Evolutionary conservation across 2,888 invertebrate genomes (phyloP).

Genomic region (Nomada ferruginata): DNA sequence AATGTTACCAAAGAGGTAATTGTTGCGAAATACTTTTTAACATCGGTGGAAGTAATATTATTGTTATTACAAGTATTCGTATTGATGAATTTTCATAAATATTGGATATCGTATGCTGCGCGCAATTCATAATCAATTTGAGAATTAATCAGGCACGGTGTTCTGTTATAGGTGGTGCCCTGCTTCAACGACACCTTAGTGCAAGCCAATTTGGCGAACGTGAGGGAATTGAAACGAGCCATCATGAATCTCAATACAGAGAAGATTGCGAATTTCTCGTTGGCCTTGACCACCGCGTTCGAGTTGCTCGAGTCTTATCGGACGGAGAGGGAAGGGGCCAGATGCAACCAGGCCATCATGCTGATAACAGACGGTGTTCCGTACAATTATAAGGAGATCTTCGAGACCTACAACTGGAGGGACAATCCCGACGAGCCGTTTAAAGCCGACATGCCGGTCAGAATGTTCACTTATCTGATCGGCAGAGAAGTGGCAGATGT

Average conservation of each 20-base stretch:
- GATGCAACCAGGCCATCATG: slow-evolving; percentile 97
- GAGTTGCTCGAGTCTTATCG: slow-evolving; percentile 90
- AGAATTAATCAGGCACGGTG: background rate
- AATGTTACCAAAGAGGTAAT: slow-evolving; percentile 90
- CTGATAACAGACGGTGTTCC: slow-evolving; percentile 99
- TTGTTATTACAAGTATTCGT: too few relatives aligned
- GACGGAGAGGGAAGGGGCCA: slow-evolving; percentile 88
- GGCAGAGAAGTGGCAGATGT: slow-evolving; percentile 95
- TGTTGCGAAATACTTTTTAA: background rate
- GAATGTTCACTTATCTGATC: slow-evolving; percentile 99
- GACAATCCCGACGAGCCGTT: slow-evolving; percentile 86
- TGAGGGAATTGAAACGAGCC: slow-evolving; percentile 92
- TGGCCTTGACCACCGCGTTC: slow-evolving; percentile 95
- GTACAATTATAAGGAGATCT: slow-evolving; percentile 96
- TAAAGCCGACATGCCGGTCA: slow-evolving; percentile 89
- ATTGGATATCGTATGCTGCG: too few relatives aligned
- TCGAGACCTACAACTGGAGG: slow-evolving; percentile 95
- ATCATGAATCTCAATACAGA: slow-evolving; percentile 92
- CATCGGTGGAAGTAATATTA: too few relatives aligned
- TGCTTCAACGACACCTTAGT: slow-evolving; percentile 96
- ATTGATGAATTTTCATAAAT: too few relatives aligned
- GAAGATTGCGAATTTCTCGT: slow-evolving; percentile 97
- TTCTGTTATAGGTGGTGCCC: slow-evolving; percentile 86
- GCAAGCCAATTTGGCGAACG: slow-evolving; percentile 94
- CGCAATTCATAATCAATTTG: background rate